Conservation (phyloP, 2,797 vertebrate species). For the Cirrhinus molitorella region DNA sequence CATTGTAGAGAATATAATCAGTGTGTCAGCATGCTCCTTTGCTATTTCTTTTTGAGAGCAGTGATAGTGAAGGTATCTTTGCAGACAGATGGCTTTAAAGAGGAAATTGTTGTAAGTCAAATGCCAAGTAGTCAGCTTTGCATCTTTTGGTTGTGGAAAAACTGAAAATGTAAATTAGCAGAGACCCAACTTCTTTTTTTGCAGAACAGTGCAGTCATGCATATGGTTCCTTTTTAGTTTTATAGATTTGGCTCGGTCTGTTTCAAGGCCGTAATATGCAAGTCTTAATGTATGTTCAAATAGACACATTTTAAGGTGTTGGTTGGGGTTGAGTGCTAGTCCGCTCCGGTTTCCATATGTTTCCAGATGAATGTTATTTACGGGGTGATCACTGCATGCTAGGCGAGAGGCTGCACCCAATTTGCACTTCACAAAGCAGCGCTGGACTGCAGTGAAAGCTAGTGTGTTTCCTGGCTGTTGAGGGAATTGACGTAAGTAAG, state of each 20-base stretch:
- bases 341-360: neutral
- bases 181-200: neutral
- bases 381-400: neutral
- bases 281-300: neutral
- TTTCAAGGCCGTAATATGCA: neutral
- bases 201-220: neutral
- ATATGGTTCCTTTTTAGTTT: slow-evolving; percentile 6
- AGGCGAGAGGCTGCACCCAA: neutral
- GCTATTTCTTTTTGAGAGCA: slow-evolving; percentile 5
- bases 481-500: slow-evolving; percentile 20
- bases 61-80: neutral
- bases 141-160: neutral
- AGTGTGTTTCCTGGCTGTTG: slow-evolving; percentile 28
- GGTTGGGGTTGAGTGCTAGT: neutral
- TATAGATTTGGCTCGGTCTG: neutral
- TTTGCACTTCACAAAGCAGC: slow-evolving; percentile 22
- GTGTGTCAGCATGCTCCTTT: slow-evolving; percentile 3
- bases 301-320: slow-evolving; percentile 16
- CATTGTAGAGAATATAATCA: slow-evolving; percentile 11
- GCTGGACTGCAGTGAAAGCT: neutral
- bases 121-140: neutral
- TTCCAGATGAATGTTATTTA: slow-evolving; percentile 1
- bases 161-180: neutral
- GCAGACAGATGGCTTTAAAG: neutral
- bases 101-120: neutral